Conservation (phyloP, 64 coral and sea anemone genomes). For the Acropora tenuis region DNA sequence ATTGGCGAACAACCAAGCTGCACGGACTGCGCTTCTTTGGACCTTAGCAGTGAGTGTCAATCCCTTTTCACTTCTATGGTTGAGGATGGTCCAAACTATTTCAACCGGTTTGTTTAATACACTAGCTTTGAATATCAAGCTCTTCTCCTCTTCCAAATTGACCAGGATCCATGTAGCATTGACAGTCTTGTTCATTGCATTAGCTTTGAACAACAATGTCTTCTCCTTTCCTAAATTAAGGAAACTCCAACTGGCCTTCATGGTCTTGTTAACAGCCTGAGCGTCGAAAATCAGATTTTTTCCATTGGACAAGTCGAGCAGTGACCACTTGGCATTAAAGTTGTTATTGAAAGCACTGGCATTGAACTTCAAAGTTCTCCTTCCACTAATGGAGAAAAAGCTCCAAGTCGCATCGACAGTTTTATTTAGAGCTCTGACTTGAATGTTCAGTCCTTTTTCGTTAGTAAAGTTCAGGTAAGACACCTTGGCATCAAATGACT, state of each 20-base stretch:
- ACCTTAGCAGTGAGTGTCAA: conserved; percentile 33
- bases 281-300: conserved; percentile 77
- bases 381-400: conserved; percentile 34
- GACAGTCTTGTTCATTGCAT: conserved; percentile 64
- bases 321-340: conserved; percentile 40
- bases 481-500: conserved; percentile 59
- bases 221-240: conserved; percentile 68
- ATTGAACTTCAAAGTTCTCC: conserved; percentile 63
- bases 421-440: conserved; percentile 74
- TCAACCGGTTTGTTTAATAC: conserved; percentile 36
- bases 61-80: conserved; percentile 28
- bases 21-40: conserved; percentile 6
- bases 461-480: conserved; percentile 69
- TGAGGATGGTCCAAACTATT: conserved; percentile 6
- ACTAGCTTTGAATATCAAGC: conserved; percentile 73
- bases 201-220: conserved; percentile 68
- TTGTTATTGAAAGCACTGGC: conserved; percentile 72
- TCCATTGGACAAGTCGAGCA: conserved; percentile 48
- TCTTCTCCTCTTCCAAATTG: conserved; percentile 60
- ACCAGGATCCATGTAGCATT: conserved; percentile 64
- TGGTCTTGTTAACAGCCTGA: conserved; percentile 70
- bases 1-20: conserved; percentile 33
- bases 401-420: conserved; percentile 46
- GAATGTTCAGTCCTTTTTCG: conserved; percentile 75
- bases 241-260: conserved; percentile 73